Percentiles rank a stretch among this genome's conserved stretches.
These are phyloP conservation scores for Scolopax mira DNA, from an alignment of 2,113 vertebrate genomes.

Conservation along the genomic window DNA sequence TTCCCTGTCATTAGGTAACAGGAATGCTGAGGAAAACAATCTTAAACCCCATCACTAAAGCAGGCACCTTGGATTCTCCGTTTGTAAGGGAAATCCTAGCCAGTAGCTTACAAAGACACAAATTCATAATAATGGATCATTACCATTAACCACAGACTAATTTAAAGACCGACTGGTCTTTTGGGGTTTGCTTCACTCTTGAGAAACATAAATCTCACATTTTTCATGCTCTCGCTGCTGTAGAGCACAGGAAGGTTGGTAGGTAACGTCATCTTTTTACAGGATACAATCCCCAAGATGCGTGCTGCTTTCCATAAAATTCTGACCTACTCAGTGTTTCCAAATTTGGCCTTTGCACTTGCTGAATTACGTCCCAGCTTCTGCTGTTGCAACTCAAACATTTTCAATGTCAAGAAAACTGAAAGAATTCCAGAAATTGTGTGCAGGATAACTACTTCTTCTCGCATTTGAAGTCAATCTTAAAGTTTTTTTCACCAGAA, in stretches of 20 bases:
- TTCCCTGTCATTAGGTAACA: neutral
- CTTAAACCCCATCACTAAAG: neutral
- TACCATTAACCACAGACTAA: neutral
- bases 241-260: slow-evolving; percentile 6
- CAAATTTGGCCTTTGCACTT: slow-evolving; percentile 30
- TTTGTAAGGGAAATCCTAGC: neutral
- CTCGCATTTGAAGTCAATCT: neutral
- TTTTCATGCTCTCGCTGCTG: neutral
- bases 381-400: slow-evolving; percentile 12
- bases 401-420: neutral
- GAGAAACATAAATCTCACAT: neutral
- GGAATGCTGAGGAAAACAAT: neutral
- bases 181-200: neutral
- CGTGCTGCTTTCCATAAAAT: neutral
- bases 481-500: neutral
- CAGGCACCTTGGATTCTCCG: neutral
- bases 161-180: neutral
- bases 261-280: neutral
- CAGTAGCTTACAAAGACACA: neutral
- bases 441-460: neutral
- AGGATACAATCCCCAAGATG: neutral
- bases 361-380: slow-evolving; percentile 19
- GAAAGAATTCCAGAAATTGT: neutral
- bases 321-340: neutral
- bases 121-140: neutral